Evolutionary conservation across 2,888 invertebrate genomes (phyloP), one percentile per base, ranked within the genome.

Genomic region (Calameuta filiformis): DNA sequence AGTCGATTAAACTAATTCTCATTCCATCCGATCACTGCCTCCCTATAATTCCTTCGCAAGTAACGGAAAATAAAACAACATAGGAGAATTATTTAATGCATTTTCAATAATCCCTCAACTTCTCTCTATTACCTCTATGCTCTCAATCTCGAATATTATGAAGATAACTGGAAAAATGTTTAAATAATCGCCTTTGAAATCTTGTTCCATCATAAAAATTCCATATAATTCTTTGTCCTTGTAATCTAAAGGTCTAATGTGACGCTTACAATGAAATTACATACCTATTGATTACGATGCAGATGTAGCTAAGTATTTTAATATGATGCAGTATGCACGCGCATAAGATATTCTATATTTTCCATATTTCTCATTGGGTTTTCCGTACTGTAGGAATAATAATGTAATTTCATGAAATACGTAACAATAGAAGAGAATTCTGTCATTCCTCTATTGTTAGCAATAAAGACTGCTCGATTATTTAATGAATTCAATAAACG

Each of bases 1-100:
- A 94, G 97, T 97, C 91, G 97, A 97, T 90, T 96, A 95, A 91
- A 84, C 40, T n/a, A 34, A 35, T 71, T 71, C 71, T 34, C 71
- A 74, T 74, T 74, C 74, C 74, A 35, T 30, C n/a, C 74, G 35
- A 74, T 6, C 35, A 30, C 74, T 74, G 71, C 34, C 71, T 71
- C 71, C 34, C 71, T 30, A 40, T 40, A 56, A 23, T 56, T 56
- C 56, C 56, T 56, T 56, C 56, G 56, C 56, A 56, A 56, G 56
- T 56, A 56, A 56, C 56, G 56, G 23, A 56, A 23, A 56, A 56
- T 56, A 56, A 56, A 56, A 23, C 56, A 56, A 23, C 23, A 56
- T 56, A 56, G 23, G 15, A 56, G 15, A 56, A 56, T 56, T 56
- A 56, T 9, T 56, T 56, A 56, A 56, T 56, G 56, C 56, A 56